phyloP scores from a whole-genome alignment of 2,113 vertebrate species.

The Hypomesus transpacificus region DNA sequence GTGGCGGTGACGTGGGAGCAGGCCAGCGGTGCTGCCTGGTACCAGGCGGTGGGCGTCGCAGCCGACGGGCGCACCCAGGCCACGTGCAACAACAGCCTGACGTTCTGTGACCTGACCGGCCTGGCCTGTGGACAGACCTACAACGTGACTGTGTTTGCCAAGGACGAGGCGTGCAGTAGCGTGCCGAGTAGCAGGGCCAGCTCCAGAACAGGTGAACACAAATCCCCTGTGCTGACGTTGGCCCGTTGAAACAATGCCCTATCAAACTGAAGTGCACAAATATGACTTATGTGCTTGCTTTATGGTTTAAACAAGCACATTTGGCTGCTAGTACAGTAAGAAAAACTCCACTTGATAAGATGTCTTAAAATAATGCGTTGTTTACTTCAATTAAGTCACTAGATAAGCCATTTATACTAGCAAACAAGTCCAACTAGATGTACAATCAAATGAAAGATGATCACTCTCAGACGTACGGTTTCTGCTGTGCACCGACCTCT shows the following conservation, averaged over 20 bases:
- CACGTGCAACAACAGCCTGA: slow-evolving; percentile 56
- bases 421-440: too few species aligned
- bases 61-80: slow-evolving; percentile 31
- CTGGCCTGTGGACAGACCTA: slow-evolving; percentile 68
- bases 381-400: too few species aligned
- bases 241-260: neutral
- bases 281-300: too few species aligned
- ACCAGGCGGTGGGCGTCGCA: slow-evolving; percentile 49
- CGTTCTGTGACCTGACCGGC: slow-evolving; percentile 54
- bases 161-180: slow-evolving; percentile 56
- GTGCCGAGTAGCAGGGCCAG: slow-evolving; percentile 32
- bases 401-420: too few species aligned
- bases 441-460: too few species aligned
- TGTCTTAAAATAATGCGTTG: too few species aligned
- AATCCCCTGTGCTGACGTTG: neutral
- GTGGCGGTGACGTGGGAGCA: slow-evolving; percentile 65
- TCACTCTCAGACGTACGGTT: too few species aligned
- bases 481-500: too few species aligned
- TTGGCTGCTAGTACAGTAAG: too few species aligned
- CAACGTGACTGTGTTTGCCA: slow-evolving; percentile 53
- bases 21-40: slow-evolving; percentile 56
- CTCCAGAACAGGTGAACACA: slow-evolving; percentile 61
- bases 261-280: neutral
- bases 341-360: too few species aligned
- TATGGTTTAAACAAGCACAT: too few species aligned